A percentile compares a stretch with the other conserved stretches of the same genome.
phyloP scores from a whole-genome alignment of 2,888 invertebrate species.

The Noctua fimbriata region DNA sequence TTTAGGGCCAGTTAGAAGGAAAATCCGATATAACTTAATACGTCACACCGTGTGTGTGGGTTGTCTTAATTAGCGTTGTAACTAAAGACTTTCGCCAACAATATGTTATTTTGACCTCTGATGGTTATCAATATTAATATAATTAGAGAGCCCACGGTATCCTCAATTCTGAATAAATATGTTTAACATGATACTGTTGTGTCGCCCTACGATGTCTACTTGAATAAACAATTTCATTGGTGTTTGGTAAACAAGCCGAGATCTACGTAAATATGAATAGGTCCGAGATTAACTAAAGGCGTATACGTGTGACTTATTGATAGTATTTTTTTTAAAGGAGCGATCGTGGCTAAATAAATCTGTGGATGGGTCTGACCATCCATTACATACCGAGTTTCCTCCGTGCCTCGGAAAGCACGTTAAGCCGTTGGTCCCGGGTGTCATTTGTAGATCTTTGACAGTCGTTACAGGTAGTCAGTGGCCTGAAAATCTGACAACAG shows the following conservation, averaged over 20 bases:
- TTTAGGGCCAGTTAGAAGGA: not conserved
- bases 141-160: not conserved
- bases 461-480: no score
- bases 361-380: no score
- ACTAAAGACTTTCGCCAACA: not conserved
- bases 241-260: not conserved
- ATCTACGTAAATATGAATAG: not conserved
- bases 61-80: not conserved
- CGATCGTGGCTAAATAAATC: no score
- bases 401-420: no score
- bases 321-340: no score
- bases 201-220: slow-evolving; percentile 3
- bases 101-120: slow-evolving; percentile 6
- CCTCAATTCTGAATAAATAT: not conserved
- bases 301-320: not conserved
- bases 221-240: slow-evolving; percentile 30
- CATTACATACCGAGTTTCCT: no score
- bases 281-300: not conserved
- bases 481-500: no score
- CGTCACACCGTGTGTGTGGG: not conserved
- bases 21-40: not conserved
- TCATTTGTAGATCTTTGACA: no score
- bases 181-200: slow-evolving; percentile 16
- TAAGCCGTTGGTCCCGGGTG: no score
- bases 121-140: not conserved